These are phyloP conservation scores for Sterrhoptilus dennistouni DNA, from an alignment of 2,113 vertebrate species.

Conservation along the genomic window DNA sequence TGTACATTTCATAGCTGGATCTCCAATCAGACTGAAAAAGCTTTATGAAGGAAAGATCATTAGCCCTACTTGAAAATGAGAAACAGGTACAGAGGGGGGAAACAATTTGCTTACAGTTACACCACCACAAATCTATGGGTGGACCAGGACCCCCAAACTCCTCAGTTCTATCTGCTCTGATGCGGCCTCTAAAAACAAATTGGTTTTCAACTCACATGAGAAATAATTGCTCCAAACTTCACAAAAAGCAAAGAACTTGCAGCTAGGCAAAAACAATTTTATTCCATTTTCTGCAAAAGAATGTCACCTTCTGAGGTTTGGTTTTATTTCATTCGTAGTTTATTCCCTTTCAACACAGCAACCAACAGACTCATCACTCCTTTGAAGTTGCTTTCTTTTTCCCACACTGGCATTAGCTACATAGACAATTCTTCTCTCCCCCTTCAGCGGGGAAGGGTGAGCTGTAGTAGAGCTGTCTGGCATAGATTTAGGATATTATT, in stretches of 20 bases:
- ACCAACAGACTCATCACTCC: neutral
- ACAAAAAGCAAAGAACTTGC: neutral
- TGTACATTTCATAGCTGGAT: neutral
- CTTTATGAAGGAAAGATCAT: neutral
- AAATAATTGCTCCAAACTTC: neutral
- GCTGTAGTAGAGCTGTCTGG: neutral
- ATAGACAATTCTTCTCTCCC: neutral
- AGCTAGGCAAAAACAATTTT: neutral
- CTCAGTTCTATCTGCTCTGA: neutral
- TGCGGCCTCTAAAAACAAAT: neutral
- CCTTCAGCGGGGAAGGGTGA: neutral
- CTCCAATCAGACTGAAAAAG: neutral
- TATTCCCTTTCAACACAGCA: neutral
- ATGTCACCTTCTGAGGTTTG: neutral
- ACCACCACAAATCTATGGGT: neutral
- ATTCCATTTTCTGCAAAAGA: neutral
- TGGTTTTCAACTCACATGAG: rapidly evolving
- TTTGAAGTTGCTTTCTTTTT: neutral
- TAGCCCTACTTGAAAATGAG: neutral
- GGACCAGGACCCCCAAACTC: neutral
- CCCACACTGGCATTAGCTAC: neutral
- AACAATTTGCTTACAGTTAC: neutral
- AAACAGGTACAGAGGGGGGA: neutral
- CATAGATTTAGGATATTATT: neutral
- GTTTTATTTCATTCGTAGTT: neutral